Percentiles rank a stretch among this genome's conserved stretches.
These are phyloP conservation scores for Cyanoderma ruficeps DNA, from an alignment of 2,113 vertebrate species.

Conservation along the genomic window DNA sequence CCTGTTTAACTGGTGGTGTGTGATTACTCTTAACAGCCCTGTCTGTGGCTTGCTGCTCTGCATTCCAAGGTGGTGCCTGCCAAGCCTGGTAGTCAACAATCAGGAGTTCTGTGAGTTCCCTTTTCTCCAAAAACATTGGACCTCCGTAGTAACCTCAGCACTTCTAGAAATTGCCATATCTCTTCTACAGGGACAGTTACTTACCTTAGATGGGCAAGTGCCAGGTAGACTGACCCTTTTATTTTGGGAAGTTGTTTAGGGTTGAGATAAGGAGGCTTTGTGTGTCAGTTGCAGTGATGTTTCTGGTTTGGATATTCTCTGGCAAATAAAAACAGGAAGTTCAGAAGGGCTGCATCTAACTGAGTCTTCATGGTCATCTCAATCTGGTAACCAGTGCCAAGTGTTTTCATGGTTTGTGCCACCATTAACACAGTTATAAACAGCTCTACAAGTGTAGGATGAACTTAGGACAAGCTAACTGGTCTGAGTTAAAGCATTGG, in stretches of 20 bases:
- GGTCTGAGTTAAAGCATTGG: not conserved
- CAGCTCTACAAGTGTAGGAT: not conserved
- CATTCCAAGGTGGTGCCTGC: not conserved
- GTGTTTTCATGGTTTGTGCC: not conserved
- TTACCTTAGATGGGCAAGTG: not conserved
- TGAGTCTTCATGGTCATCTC: not conserved
- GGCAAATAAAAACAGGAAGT: not conserved
- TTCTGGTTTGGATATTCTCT: not conserved
- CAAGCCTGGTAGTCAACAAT: not conserved
- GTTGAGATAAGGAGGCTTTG: not conserved
- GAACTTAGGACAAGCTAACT: fast-evolving
- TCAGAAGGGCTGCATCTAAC: not conserved
- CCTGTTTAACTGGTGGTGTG: not conserved
- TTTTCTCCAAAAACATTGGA: not conserved
- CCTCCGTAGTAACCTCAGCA: not conserved
- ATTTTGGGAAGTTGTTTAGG: not conserved
- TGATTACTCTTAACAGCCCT: not conserved
- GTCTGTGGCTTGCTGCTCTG: not conserved
- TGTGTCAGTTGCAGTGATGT: not conserved
- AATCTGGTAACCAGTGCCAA: not conserved
- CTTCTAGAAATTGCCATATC: not conserved
- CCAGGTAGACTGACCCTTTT: not conserved
- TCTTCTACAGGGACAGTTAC: not conserved
- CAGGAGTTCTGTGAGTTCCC: not conserved
- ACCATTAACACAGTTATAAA: not conserved